Conservation (phyloP, 2,113 vertebrate genomes). For the Sorex araneus region DNA sequence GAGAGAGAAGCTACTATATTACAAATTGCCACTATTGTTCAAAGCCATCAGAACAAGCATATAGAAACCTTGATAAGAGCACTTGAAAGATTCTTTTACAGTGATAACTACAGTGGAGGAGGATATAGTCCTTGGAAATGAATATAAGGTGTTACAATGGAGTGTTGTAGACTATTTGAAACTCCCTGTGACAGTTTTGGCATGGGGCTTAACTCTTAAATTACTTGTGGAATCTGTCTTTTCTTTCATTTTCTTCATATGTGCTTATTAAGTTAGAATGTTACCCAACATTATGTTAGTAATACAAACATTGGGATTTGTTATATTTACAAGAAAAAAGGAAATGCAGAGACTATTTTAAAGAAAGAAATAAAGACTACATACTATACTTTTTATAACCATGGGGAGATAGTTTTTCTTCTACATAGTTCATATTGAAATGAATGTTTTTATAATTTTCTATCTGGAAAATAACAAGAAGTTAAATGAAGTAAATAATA, state of each 20-base stretch:
- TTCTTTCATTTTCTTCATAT: conserved; percentile 12
- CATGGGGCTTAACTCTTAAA: conserved; percentile 71
- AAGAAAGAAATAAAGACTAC: neutral
- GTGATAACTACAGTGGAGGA: conserved; percentile 74
- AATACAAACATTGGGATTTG: neutral
- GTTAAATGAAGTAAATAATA: conserved; percentile 32
- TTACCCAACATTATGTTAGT: neutral
- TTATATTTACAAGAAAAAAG: neutral
- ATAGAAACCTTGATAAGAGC: conserved; percentile 79
- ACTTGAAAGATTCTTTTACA: conserved; percentile 75
- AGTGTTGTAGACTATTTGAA: conserved; percentile 66
- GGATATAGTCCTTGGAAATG: conserved; percentile 69
- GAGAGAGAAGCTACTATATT: conserved; percentile 75
- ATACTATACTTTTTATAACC: conserved; percentile 1
- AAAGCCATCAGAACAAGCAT: conserved; percentile 78
- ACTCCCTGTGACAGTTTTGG: conserved; percentile 55
- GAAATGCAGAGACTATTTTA: neutral
- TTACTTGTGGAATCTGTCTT: conserved; percentile 56
- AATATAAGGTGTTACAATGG: conserved; percentile 70
- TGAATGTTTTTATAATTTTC: neutral
- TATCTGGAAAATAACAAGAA: neutral
- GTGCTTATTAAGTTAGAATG: conserved; percentile 28
- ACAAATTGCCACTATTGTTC: conserved; percentile 74
- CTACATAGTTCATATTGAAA: neutral
- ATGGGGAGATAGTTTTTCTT: neutral